Evolutionary conservation across 92 coral and sea anemone genomes (phyloP).

Genomic region (Palythoa grandiflora): DNA sequence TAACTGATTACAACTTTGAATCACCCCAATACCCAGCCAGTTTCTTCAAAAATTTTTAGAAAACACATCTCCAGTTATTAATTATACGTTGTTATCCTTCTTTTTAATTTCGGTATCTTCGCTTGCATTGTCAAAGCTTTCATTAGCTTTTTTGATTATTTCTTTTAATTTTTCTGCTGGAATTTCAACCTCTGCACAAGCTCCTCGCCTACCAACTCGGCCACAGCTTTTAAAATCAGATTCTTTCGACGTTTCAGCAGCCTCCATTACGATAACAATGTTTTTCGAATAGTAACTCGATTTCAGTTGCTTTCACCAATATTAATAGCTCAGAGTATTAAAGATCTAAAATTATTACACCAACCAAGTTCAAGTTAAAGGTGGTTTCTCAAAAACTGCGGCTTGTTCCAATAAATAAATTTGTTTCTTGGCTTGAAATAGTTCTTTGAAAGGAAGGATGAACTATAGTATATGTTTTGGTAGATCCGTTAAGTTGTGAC

Average conservation of each 20-base stretch:
- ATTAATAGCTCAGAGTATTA: neutral
- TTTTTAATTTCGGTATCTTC: slow-evolving; percentile 15
- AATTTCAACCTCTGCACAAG: slow-evolving; percentile 65
- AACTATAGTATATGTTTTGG: neutral
- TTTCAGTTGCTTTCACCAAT: neutral
- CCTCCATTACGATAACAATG: slow-evolving; percentile 20
- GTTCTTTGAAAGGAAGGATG: neutral
- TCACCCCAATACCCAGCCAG: neutral
- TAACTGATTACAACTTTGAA: neutral
- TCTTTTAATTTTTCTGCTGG: slow-evolving; percentile 66
- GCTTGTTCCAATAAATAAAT: neutral
- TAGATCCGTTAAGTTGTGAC: neutral
- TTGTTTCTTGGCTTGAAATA: neutral
- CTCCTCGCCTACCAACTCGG: slow-evolving; percentile 81
- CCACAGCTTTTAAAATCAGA: slow-evolving; percentile 72
- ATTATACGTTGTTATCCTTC: slow-evolving; percentile 7
- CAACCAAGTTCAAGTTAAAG: neutral
- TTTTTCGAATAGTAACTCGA: neutral
- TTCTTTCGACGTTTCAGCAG: slow-evolving; percentile 9
- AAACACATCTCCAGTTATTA: neutral
- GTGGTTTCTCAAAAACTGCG: neutral
- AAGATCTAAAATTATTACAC: neutral
- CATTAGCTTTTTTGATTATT: slow-evolving; percentile 60
- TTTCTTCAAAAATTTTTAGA: neutral
- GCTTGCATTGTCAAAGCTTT: slow-evolving; percentile 18